Conservation (phyloP, 64 coral and sea anemone genomes). For the Dendrophyllia cribrosa region DNA sequence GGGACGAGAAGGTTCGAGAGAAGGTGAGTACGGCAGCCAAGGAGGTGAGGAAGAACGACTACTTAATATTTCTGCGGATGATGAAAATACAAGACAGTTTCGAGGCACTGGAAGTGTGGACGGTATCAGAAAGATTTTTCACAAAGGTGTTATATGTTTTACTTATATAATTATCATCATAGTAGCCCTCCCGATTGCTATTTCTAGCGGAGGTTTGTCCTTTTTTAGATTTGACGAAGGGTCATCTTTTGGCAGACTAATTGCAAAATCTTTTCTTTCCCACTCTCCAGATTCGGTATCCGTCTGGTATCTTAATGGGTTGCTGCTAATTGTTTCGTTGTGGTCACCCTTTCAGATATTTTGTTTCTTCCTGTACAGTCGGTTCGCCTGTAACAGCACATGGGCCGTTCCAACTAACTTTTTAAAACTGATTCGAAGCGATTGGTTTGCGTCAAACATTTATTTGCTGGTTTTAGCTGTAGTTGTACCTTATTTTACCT, state of each 20-base stretch:
- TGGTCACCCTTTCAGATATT: neutral
- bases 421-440: neutral
- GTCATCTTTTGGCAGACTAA: no score
- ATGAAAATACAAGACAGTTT: neutral
- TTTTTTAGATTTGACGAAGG: neutral
- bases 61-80: neutral
- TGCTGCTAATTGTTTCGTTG: no score
- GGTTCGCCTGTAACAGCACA: neutral
- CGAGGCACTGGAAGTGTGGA: neutral
- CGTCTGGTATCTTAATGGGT: no score
- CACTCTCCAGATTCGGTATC: no score
- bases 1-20: neutral
- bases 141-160: neutral
- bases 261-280: no score
- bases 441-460: neutral
- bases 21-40: neutral
- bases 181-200: neutral
- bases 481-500: neutral
- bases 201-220: neutral
- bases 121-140: no score
- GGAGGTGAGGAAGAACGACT: neutral
- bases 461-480: neutral
- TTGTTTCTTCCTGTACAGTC: constrained; percentile 4
- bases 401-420: neutral
- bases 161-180: neutral